A percentile compares a stretch with the other conserved stretches of the same genome.
phyloP scores from a whole-genome alignment of 2,113 vertebrate species.

The Dipodomys ordii region DNA sequence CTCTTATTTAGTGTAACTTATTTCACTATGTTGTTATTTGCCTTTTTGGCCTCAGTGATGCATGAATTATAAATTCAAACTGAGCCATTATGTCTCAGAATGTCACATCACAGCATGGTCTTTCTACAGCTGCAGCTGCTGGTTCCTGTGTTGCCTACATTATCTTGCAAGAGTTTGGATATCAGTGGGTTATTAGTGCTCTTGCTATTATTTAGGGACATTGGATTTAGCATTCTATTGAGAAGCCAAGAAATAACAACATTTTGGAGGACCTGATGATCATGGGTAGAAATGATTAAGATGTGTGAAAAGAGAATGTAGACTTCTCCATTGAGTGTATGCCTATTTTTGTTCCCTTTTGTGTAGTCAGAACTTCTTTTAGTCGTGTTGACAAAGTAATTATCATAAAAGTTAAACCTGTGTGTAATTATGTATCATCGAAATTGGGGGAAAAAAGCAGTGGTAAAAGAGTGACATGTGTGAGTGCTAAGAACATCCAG shows the following conservation, averaged over 20 bases:
- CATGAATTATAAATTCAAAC: slow-evolving; percentile 33
- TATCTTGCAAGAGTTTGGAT: not conserved
- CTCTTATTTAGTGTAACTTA: not conserved
- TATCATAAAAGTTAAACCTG: not conserved
- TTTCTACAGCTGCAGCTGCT: not conserved
- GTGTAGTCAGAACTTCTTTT: not conserved
- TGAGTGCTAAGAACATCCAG: not conserved
- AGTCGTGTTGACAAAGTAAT: not conserved
- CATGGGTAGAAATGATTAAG: not conserved
- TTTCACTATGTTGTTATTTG: not conserved
- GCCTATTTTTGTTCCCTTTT: not conserved
- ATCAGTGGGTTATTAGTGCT: not conserved
- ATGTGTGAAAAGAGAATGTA: not conserved
- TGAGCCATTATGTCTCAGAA: slow-evolving; percentile 34
- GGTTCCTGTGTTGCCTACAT: not conserved
- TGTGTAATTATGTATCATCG: not conserved
- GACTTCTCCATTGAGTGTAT: not conserved
- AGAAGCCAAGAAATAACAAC: not conserved
- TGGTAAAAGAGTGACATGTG: not conserved
- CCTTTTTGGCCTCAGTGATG: slow-evolving; percentile 26
- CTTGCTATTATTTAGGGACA: not conserved
- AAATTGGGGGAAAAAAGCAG: not conserved
- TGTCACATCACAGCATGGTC: not conserved
- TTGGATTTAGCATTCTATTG: slow-evolving; percentile 12
- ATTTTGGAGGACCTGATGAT: not conserved